Percentiles rank a stretch among this genome's conserved stretches.
Conservation (phyloP, 1,140 invertebrate genomes). For the Drosophila navojoa region DNA sequence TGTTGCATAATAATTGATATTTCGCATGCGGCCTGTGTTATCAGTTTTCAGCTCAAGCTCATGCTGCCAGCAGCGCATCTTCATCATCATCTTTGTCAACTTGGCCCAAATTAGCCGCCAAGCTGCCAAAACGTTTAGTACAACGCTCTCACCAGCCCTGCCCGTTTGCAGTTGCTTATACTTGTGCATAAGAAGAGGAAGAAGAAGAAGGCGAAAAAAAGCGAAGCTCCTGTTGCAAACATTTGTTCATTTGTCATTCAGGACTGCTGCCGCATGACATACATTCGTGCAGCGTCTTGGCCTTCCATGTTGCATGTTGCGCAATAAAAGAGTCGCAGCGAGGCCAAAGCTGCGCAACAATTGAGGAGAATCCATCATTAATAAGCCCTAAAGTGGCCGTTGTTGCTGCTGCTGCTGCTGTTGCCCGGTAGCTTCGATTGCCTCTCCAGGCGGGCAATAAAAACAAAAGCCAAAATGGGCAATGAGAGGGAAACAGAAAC, state of each 20-base stretch:
- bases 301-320: slow-evolving; percentile 53
- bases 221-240: slow-evolving; percentile 38
- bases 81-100: slow-evolving; percentile 1
- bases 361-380: slow-evolving; percentile 82
- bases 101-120: slow-evolving; percentile 73
- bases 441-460: slow-evolving; percentile 76
- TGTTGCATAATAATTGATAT: slow-evolving; percentile 16
- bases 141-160: slow-evolving; percentile 53
- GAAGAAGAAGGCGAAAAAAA: background rate
- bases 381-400: slow-evolving; percentile 78
- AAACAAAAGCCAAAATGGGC: slow-evolving; percentile 78
- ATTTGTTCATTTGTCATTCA: slow-evolving; percentile 80
- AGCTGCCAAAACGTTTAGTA: slow-evolving; percentile 81
- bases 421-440: slow-evolving; percentile 45
- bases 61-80: slow-evolving; percentile 28
- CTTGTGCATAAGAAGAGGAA: too few species aligned
- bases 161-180: slow-evolving; percentile 9
- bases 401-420: background rate
- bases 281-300: slow-evolving; percentile 55
- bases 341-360: slow-evolving; percentile 47
- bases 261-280: slow-evolving; percentile 71
- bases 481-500: slow-evolving; percentile 56
- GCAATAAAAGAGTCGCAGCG: slow-evolving; percentile 68
- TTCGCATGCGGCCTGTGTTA: slow-evolving; percentile 19
- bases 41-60: slow-evolving; percentile 26